Evolutionary conservation across 2,113 vertebrate species (phyloP).

Genomic region (Equus quagga): DNA sequence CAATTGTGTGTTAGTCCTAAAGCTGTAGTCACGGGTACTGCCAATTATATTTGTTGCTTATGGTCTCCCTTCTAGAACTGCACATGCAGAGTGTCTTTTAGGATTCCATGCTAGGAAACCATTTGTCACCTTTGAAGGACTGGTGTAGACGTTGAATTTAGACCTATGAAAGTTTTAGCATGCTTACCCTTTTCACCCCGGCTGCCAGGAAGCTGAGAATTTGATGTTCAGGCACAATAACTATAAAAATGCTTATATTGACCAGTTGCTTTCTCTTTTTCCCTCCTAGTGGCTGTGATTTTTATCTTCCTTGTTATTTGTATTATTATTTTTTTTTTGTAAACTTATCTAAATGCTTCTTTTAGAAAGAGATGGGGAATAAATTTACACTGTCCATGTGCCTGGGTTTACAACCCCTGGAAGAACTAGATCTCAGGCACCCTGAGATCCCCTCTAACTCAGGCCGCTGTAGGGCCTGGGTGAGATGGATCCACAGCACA

Average conservation of each 20-base stretch:
- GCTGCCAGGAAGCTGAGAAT: conserved; percentile 16
- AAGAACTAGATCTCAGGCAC: background rate
- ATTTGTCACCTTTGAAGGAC: background rate
- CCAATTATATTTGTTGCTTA: background rate
- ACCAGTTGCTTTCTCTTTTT: background rate
- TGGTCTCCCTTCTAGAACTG: background rate
- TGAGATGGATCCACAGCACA: background rate
- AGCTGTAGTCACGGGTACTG: background rate
- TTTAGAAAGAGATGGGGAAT: conserved; percentile 13
- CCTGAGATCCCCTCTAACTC: background rate
- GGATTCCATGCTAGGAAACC: background rate
- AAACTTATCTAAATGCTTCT: background rate
- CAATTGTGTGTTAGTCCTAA: background rate
- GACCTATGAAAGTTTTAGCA: background rate
- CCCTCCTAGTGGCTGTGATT: background rate
- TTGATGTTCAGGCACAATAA: background rate
- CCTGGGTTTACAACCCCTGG: background rate
- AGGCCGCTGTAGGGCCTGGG: background rate
- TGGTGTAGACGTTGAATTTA: background rate
- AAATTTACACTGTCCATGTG: accelerated
- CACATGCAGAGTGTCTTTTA: background rate
- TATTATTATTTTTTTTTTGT: background rate
- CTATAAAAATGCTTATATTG: background rate
- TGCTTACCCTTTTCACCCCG: background rate
- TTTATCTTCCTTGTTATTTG: background rate